Base-by-base conservation (phyloP, 2,113 vertebrate species). In the Burhinus oedicnemus region DNA sequence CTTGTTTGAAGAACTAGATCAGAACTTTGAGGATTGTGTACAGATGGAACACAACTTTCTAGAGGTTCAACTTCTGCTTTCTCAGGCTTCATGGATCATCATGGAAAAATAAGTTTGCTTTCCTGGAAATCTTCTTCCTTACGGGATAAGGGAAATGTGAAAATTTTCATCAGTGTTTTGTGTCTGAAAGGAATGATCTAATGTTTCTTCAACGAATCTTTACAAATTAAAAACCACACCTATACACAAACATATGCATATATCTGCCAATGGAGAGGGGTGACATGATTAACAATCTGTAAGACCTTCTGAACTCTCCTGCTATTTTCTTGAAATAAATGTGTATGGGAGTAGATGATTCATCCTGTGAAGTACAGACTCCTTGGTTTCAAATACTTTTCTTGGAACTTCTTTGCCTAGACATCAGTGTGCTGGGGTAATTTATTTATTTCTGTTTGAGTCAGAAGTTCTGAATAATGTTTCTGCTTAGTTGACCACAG, bases 391-490 rank as follows among this genome's bases (percentile, higher is more conserved):
- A 91, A 78, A 54, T 29, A 61, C 19, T 78, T 87, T 19, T 15
- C 58, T 4, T 91, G 69, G 69, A 93, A 78, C 42, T 34, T 80
- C 60, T 65, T 78, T 87, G 68, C 36, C 34, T 81, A 70, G 58
- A 44, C 55, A 45, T 65, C 36, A 15, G 25, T 5, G 18, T 45
- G 22, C 47, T 70, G 19, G 38, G 5, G 2, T 70, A 91, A 68
- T 62, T 91, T 71, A 57, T 68, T 87, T 87, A 57, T 64, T 94
- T 94, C 42, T 89, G 11, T 60, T 20, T 74, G 58, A 95, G 34
- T 91, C 81, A 96, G 81, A 87, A 84, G 45, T 81, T 91, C 45
- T 91, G 60, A 91, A 87, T 72, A 80, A 80, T 45, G 7, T 75
- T 93, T 70, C 69, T 91, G 25, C 52, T 91, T 58, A 71, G 22